phyloP scores from a whole-genome alignment of 2,888 invertebrate species.

The Pseudeuparius sepicola region DNA sequence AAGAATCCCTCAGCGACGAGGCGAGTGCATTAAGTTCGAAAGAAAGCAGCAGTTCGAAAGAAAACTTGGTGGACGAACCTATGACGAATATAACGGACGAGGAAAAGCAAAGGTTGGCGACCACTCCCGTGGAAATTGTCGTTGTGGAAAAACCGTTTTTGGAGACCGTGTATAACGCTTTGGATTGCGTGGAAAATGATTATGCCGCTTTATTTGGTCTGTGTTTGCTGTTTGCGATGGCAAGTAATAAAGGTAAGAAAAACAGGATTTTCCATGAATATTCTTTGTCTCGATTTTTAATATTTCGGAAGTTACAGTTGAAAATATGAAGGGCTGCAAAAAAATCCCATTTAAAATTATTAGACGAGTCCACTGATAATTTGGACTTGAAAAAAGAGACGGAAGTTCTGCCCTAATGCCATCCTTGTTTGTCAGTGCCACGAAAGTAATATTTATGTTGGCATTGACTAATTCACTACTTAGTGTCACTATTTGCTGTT shows the following conservation, averaged over 20 bases:
- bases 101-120: conserved; percentile 59
- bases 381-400: no score
- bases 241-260: conserved; percentile 87
- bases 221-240: conserved; percentile 86
- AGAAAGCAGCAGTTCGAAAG: conserved; percentile 30
- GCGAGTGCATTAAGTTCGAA: conserved; percentile 25
- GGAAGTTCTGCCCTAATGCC: no score
- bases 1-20: conserved; percentile 23
- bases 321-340: no score
- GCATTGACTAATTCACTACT: no score
- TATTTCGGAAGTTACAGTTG: no score
- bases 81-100: conserved; percentile 83
- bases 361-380: no score
- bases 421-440: no score
- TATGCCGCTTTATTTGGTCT: conserved; percentile 86
- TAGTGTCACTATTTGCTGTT: no score
- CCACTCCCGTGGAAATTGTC: conserved; percentile 33
- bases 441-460: no score
- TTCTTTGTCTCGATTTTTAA: no score
- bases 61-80: conserved; percentile 37
- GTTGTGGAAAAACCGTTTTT: conserved; percentile 68
- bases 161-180: conserved; percentile 75
- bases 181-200: conserved; percentile 89
- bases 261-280: no score
- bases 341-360: no score